A percentile compares a stretch with the other conserved stretches of the same genome.
phyloP scores from a whole-genome alignment of 1,140 invertebrate genomes.

The Scaptomyza pallida region DNA sequence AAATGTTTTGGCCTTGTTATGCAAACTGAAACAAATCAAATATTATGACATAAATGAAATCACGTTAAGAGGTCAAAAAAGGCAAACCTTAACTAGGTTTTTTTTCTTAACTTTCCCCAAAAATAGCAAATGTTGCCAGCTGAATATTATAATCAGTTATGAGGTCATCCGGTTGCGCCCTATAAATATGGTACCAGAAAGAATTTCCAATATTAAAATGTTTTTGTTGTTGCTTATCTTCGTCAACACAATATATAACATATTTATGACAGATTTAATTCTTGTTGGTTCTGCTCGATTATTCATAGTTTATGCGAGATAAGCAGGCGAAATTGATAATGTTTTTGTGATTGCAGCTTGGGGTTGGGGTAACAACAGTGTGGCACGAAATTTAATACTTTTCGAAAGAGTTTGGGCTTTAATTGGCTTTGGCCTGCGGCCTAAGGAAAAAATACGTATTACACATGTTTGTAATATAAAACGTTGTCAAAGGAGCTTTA shows the following conservation, averaged over 20 bases:
- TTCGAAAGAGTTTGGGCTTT: neutral
- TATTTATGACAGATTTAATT: conserved; percentile 5
- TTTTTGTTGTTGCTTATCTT: conserved; percentile 7
- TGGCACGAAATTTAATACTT: conserved; percentile 13
- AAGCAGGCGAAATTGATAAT: conserved; percentile 28
- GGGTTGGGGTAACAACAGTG: neutral
- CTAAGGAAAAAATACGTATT: too few relatives aligned
- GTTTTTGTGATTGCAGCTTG: too few relatives aligned
- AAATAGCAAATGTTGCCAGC: too few relatives aligned
- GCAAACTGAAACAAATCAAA: conserved; percentile 42
- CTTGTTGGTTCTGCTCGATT: conserved; percentile 14
- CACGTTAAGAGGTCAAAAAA: neutral
- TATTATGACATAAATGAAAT: conserved; percentile 37
- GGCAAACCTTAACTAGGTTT: too few relatives aligned
- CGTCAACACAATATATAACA: neutral
- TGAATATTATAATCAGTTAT: neutral
- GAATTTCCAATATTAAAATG: neutral
- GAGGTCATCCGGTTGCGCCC: too few relatives aligned
- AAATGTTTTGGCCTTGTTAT: conserved; percentile 31
- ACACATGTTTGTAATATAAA: neutral
- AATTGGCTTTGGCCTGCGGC: conserved; percentile 18
- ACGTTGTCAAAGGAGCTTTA: too few relatives aligned
- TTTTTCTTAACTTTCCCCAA: too few relatives aligned
- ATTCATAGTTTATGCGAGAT: conserved; percentile 25
- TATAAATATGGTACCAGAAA: too few relatives aligned